Evolutionary conservation across 2,113 vertebrate species (phyloP).

Genomic region (Callocephalon fimbriatum): DNA sequence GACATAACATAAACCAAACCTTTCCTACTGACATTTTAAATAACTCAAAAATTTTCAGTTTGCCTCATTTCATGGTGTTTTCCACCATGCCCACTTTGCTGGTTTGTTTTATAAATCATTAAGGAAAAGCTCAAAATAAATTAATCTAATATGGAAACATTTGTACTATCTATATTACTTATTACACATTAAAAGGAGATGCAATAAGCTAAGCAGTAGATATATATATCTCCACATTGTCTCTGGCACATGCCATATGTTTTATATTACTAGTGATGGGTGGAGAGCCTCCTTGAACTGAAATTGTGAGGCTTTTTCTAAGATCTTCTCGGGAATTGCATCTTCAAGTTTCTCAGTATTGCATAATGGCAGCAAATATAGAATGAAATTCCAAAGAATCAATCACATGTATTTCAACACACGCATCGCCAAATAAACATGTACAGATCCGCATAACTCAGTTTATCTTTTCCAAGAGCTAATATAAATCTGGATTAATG

Average conservation of each 20-base stretch:
- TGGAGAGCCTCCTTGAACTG: not conserved
- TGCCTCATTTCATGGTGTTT: not conserved
- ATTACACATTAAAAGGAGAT: not conserved
- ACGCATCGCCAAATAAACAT: not conserved
- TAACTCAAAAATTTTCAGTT: not conserved
- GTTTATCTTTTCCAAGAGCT: constrained; percentile 11
- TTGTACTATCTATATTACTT: not conserved
- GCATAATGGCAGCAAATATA: not conserved
- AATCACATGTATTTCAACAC: constrained; percentile 2
- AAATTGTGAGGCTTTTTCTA: not conserved
- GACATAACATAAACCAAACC: not conserved
- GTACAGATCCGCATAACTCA: not conserved
- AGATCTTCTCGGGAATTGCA: constrained; percentile 33
- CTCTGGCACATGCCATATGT: not conserved
- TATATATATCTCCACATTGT: not conserved
- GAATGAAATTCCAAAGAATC: constrained; percentile 44
- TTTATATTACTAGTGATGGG: not conserved
- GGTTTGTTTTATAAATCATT: not conserved
- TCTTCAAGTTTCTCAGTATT: not conserved
- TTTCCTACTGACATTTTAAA: not conserved
- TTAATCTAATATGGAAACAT: not conserved
- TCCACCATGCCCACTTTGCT: not conserved
- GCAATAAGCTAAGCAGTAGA: not conserved
- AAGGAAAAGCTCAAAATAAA: not conserved
- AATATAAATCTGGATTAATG: constrained; percentile 50